These are phyloP conservation scores for Cladorhizidae sp. DNA, from an alignment of 37 sponge, comb jelly and placozoan genomes.

Conservation along the genomic window DNA sequence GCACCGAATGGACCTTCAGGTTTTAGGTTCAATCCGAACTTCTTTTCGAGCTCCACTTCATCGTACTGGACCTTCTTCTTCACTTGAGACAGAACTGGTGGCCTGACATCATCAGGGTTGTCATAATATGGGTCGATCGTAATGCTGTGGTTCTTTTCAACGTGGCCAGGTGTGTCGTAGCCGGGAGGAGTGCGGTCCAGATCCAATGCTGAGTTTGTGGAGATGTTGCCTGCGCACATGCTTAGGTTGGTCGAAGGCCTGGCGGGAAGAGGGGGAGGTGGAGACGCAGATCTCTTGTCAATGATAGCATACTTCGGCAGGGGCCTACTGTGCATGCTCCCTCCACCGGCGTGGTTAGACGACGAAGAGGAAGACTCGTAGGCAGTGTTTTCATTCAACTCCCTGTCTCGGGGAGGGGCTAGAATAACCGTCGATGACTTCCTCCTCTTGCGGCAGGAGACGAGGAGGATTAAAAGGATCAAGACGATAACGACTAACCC, in stretches of 20 bases:
- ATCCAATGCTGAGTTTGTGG: constrained; percentile 6
- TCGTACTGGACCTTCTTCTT: constrained; percentile 35
- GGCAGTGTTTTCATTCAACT: constrained; percentile 28
- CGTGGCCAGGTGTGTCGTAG: constrained; percentile 29
- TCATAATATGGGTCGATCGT: constrained; percentile 63
- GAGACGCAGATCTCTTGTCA: constrained; percentile 22
- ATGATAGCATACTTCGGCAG: constrained; percentile 30
- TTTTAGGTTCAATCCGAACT: background rate
- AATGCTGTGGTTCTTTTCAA: background rate
- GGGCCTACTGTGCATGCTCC: background rate
- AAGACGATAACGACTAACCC: constrained; percentile 48
- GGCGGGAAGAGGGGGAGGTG: constrained; percentile 32
- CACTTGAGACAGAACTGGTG: background rate
- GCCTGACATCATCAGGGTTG: constrained; percentile 44
- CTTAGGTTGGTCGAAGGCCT: constrained; percentile 35
- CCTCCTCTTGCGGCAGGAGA: constrained; percentile 14
- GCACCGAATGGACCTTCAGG: constrained; percentile 6
- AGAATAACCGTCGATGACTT: background rate
- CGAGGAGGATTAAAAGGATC: constrained; percentile 38
- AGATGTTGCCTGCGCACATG: constrained; percentile 15
- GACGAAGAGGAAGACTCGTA: constrained; percentile 28
- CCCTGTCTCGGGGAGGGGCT: background rate
- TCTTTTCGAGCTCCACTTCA: constrained; percentile 11
- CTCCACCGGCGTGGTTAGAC: constrained; percentile 1
- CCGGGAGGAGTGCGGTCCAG: constrained; percentile 11